Evolutionary conservation across 2,797 vertebrate genomes (phyloP).

Genomic region (Halcyon chelicuti): DNA sequence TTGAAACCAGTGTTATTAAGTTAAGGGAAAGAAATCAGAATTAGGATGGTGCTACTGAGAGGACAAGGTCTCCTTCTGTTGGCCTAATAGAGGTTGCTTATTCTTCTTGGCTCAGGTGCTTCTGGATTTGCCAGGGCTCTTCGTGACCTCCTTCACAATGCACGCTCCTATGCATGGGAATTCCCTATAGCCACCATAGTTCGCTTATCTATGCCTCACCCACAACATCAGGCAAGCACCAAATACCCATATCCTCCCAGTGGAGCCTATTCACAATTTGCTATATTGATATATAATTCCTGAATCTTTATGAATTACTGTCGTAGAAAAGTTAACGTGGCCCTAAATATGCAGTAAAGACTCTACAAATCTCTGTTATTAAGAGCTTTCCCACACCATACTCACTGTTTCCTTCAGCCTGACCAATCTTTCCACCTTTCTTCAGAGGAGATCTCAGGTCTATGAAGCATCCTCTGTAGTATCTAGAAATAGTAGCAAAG

Average conservation of each 20-base stretch:
- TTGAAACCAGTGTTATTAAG: neutral
- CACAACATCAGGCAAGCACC: neutral
- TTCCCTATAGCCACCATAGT: accelerated
- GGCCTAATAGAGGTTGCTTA: neutral
- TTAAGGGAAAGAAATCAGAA: conserved; percentile 19
- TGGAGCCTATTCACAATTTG: neutral
- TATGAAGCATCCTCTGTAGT: neutral
- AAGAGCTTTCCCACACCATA: neutral
- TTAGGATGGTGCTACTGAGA: neutral
- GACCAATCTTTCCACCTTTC: neutral
- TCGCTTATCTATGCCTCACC: neutral
- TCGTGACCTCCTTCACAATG: neutral
- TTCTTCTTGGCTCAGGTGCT: neutral
- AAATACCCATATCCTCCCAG: neutral
- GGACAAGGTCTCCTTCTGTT: neutral
- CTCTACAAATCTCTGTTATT: neutral
- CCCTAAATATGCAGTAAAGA: neutral
- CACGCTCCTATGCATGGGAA: neutral
- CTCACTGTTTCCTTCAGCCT: neutral
- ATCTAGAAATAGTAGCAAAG: neutral
- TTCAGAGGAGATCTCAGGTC: neutral
- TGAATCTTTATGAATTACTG: neutral
- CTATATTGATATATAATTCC: neutral
- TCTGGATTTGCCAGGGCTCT: neutral
- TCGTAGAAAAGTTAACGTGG: neutral